A percentile compares a stretch with the other conserved stretches of the same genome.
phyloP scores from a whole-genome alignment of 1,140 invertebrate genomes.

The Thaumetopoea pityocampa region DNA sequence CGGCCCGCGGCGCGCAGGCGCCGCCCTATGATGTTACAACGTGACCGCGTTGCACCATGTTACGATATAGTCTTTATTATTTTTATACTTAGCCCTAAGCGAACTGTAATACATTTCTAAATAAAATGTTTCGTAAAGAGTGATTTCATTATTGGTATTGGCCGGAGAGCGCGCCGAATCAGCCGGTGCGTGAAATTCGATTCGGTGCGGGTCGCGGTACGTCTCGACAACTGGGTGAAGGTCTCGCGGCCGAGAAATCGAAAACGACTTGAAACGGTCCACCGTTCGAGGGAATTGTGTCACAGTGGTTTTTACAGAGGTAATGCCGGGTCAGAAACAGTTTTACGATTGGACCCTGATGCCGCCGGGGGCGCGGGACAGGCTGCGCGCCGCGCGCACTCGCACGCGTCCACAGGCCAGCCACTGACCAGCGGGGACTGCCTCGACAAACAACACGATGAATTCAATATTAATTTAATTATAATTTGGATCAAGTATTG shows the following conservation, averaged over 20 bases:
- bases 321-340: no score
- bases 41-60: constrained; percentile 9
- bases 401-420: no score
- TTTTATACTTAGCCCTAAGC: constrained; percentile 60
- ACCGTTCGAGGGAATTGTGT: constrained; percentile 28
- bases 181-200: constrained; percentile 54
- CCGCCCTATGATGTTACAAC: constrained; percentile 40
- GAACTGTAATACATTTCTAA: constrained; percentile 64
- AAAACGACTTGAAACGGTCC: constrained; percentile 40
- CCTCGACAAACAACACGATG: no score
- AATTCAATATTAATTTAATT: no score
- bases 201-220: constrained; percentile 44
- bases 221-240: constrained; percentile 55
- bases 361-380: no score
- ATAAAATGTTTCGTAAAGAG: constrained; percentile 64
- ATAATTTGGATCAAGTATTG: no score
- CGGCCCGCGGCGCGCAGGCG: neutral
- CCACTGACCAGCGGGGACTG: no score
- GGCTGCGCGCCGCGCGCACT: no score
- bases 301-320: no score
- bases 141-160: constrained; percentile 55
- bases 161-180: constrained; percentile 34
- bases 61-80: constrained; percentile 46
- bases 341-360: no score
- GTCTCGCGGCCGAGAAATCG: constrained; percentile 43